phyloP scores from a whole-genome alignment of 35 echinoderm and acorn worm genomes.

The Heliocidaris tuberculata region DNA sequence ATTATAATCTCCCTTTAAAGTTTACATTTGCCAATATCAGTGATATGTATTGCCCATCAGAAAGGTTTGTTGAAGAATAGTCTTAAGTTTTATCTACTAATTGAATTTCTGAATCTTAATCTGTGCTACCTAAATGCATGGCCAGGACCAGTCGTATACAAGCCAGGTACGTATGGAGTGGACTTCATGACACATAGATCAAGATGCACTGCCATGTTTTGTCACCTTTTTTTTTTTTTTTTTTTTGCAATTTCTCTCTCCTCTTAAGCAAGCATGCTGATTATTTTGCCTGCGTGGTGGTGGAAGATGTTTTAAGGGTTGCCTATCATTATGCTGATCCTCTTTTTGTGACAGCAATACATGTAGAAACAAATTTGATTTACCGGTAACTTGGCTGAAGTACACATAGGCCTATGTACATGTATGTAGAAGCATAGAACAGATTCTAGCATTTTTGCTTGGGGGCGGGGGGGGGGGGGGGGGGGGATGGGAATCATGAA shows the following conservation, averaged over 20 bases:
- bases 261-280: neutral
- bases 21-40: too few species aligned
- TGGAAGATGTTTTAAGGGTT: neutral
- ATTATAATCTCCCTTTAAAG: too few species aligned
- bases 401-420: too few species aligned
- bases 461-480: too few species aligned
- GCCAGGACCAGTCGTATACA: slow-evolving; percentile 57
- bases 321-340: neutral
- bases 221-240: neutral
- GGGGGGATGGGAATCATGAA: too few species aligned
- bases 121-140: neutral
- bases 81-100: neutral
- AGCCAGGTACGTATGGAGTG: slow-evolving; percentile 42
- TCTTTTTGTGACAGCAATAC: neutral
- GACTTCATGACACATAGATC: neutral
- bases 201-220: neutral
- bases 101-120: neutral
- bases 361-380: too few species aligned
- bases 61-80: neutral
- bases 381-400: too few species aligned
- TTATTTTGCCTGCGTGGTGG: neutral
- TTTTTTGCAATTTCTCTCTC: neutral
- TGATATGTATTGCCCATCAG: too few species aligned
- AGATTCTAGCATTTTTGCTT: too few species aligned
- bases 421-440: too few species aligned